Conservation (phyloP, 2,113 vertebrate species). For the Sminthopsis crassicaudata region DNA sequence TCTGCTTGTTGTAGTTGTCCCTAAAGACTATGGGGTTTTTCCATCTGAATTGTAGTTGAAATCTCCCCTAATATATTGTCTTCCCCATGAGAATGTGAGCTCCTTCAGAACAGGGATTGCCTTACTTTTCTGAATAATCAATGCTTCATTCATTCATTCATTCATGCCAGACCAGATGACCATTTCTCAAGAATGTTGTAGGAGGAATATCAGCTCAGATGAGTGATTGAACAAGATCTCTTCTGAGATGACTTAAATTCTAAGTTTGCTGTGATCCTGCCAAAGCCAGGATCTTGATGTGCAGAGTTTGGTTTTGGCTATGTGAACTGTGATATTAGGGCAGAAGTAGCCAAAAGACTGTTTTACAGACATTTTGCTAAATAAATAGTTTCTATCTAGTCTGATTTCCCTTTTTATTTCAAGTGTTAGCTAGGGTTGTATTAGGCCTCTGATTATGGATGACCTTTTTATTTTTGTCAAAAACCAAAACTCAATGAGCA, state of each 20-base stretch:
- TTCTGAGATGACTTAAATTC: not conserved
- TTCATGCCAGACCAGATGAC: not conserved
- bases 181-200: not conserved
- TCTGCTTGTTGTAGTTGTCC: not conserved
- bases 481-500: slow-evolving; percentile 10
- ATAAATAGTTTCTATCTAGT: slow-evolving; percentile 18
- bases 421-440: not conserved
- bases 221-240: not conserved
- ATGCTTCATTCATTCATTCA: not conserved
- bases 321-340: slow-evolving; percentile 7
- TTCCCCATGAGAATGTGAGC: not conserved
- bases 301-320: slow-evolving; percentile 33
- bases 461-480: slow-evolving; percentile 13
- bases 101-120: not conserved
- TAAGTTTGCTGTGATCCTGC: not conserved
- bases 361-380: slow-evolving; percentile 1
- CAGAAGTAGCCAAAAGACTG: slow-evolving; percentile 1
- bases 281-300: not conserved
- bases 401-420: slow-evolving; percentile 42
- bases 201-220: not conserved
- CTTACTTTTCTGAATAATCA: not conserved
- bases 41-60: not conserved
- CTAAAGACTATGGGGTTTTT: not conserved
- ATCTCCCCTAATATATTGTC: not conserved
- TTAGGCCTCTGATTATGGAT: slow-evolving; percentile 16